phyloP scores from a whole-genome alignment of 2,113 vertebrate species.

The Platysternon megacephalum region DNA sequence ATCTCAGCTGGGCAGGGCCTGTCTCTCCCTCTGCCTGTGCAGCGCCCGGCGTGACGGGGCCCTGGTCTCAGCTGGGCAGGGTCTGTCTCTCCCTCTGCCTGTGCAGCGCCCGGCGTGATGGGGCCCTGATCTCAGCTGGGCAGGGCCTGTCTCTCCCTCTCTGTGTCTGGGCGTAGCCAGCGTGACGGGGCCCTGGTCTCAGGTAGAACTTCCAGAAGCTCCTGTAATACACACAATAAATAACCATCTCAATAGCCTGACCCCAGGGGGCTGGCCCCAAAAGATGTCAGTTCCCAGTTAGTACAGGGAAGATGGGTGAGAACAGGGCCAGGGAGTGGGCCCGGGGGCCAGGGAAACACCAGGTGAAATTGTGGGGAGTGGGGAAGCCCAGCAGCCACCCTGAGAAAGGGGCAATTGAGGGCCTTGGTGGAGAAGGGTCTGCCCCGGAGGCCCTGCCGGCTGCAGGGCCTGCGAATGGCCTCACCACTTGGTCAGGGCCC shows the following conservation, averaged over 20 bases:
- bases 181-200: not conserved
- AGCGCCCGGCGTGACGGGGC: too few relatives aligned
- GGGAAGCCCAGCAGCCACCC: not conserved
- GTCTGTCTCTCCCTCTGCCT: not conserved
- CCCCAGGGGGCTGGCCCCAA: too few relatives aligned
- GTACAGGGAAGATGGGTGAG: not conserved
- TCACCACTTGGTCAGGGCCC: accelerated
- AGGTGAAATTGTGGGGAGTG: not conserved
- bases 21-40: not conserved
- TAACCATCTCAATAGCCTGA: not conserved
- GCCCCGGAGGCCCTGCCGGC: too few relatives aligned
- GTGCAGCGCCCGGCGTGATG: not conserved
- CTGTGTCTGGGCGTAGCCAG: not conserved
- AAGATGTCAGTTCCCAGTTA: not conserved
- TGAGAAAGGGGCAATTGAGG: not conserved
- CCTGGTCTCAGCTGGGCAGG: not conserved
- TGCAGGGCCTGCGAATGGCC: not conserved
- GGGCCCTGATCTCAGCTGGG: not conserved
- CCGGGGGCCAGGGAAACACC: not conserved
- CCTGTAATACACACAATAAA: not conserved
- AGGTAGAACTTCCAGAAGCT: not conserved
- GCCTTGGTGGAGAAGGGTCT: not conserved
- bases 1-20: not conserved
- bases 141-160: not conserved
- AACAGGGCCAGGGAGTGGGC: not conserved